Conservation (phyloP, 1,140 invertebrate genomes). For the Planococcus citri region DNA sequence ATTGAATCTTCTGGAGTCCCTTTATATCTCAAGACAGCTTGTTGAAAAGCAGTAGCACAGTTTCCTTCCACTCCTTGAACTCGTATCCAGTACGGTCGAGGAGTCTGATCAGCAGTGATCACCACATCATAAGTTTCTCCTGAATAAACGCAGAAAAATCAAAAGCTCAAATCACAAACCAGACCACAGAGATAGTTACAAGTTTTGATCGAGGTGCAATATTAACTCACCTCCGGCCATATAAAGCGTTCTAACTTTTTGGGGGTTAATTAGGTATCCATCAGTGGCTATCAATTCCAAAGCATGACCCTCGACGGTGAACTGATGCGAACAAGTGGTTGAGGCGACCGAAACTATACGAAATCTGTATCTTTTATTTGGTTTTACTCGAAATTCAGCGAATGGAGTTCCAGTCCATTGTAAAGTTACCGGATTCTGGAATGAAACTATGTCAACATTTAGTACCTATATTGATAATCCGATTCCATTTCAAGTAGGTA, state of each 20-base stretch:
- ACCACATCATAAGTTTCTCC: background rate
- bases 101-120: background rate
- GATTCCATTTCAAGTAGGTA: too few relatives aligned
- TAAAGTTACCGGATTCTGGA: constrained; percentile 10
- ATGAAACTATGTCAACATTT: background rate
- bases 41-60: background rate
- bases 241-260: constrained; percentile 29
- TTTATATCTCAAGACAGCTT: background rate
- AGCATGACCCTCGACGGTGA: constrained; percentile 41
- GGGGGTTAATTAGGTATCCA: constrained; percentile 40
- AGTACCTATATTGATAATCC: background rate
- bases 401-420: constrained; percentile 23
- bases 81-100: background rate
- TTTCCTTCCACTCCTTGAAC: background rate
- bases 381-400: constrained; percentile 29
- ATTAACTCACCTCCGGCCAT: constrained; percentile 25
- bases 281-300: constrained; percentile 40
- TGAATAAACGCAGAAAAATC: background rate
- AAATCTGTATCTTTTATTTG: constrained; percentile 37
- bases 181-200: too few relatives aligned
- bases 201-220: too few relatives aligned
- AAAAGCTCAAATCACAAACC: too few relatives aligned
- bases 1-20: background rate
- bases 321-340: constrained; percentile 38
- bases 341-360: constrained; percentile 39